A percentile compares a stretch with the other conserved stretches of the same genome.
Evolutionary conservation across 53 echinoderm and acorn worm genomes (phyloP).

Genomic region (Holothuria scabra): DNA sequence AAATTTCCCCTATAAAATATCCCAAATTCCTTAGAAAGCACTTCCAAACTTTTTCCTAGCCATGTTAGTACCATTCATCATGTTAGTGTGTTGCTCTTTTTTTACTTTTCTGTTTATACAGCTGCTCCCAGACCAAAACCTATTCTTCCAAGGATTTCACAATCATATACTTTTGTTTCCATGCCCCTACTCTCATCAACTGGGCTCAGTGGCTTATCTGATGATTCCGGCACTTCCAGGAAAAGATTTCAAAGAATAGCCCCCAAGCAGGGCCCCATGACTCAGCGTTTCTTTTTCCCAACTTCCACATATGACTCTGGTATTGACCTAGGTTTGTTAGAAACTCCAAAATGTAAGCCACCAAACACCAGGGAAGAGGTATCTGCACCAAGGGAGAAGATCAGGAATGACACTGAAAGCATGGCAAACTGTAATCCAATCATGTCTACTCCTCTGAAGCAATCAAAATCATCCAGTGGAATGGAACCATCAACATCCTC

Average conservation of each 20-base stretch:
- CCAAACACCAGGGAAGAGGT: not conserved
- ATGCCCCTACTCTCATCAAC: conserved; percentile 66
- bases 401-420: not conserved
- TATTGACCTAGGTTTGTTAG: not conserved
- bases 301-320: not conserved
- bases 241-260: conserved; percentile 26
- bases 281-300: not conserved
- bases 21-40: too few relatives aligned
- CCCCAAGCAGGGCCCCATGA: conserved; percentile 15
- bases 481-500: too few relatives aligned
- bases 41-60: too few relatives aligned
- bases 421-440: not conserved
- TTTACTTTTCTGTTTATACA: not conserved
- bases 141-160: conserved; percentile 74
- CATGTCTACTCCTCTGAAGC: conserved; percentile 43
- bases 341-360: not conserved
- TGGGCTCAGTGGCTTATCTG: not conserved
- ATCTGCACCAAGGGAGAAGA: not conserved
- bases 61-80: too few relatives aligned
- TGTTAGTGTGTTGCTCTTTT: not conserved
- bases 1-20: too few relatives aligned
- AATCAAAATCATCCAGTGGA: not conserved
- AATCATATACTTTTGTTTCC: conserved; percentile 75
- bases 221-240: conserved; percentile 19
- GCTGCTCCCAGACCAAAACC: conserved; percentile 47